A percentile compares a stretch with the other conserved stretches of the same genome.
phyloP scores from a whole-genome alignment of 1,140 invertebrate genomes.

The Trichonephila clavata region DNA sequence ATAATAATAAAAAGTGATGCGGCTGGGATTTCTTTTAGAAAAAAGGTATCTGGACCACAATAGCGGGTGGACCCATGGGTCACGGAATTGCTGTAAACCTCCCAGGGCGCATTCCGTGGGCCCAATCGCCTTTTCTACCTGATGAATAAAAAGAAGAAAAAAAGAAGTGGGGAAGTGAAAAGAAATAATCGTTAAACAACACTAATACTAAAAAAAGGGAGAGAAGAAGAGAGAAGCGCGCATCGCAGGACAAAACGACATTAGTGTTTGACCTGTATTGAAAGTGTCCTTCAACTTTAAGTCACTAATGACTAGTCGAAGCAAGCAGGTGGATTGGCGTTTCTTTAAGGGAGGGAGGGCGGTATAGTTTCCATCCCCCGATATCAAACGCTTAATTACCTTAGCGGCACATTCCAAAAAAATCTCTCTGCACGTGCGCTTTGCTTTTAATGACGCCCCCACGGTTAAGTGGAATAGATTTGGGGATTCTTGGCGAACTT shows the following conservation, averaged over 20 bases:
- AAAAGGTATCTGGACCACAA: slow-evolving; percentile 55
- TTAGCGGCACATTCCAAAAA: slow-evolving; percentile 69
- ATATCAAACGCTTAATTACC: slow-evolving; percentile 75
- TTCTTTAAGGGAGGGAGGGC: slow-evolving; percentile 8
- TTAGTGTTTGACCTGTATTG: slow-evolving; percentile 76
- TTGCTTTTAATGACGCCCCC: slow-evolving; percentile 74
- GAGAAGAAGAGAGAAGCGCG: neutral
- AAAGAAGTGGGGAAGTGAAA: slow-evolving; percentile 36
- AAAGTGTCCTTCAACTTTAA: slow-evolving; percentile 71
- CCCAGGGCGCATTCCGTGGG: slow-evolving; percentile 60
- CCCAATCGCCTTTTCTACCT: slow-evolving; percentile 45
- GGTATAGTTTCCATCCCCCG: neutral
- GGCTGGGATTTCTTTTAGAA: slow-evolving; percentile 22
- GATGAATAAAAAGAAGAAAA: slow-evolving; percentile 21
- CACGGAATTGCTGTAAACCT: slow-evolving; percentile 75
- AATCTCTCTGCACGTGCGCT: slow-evolving; percentile 62
- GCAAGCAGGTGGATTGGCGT: slow-evolving; percentile 58
- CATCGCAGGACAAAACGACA: slow-evolving; percentile 56
- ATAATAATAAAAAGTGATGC: slow-evolving; percentile 32
- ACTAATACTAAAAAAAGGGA: slow-evolving; percentile 37
- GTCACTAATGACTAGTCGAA: slow-evolving; percentile 69
- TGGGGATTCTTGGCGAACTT: neutral
- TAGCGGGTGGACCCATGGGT: slow-evolving; percentile 71
- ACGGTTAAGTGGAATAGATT: slow-evolving; percentile 55
- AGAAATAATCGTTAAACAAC: slow-evolving; percentile 68